Percentiles rank a stretch among this genome's conserved stretches.
phyloP scores from a whole-genome alignment of 2,888 invertebrate species.

The Xestia sexstrigata region DNA sequence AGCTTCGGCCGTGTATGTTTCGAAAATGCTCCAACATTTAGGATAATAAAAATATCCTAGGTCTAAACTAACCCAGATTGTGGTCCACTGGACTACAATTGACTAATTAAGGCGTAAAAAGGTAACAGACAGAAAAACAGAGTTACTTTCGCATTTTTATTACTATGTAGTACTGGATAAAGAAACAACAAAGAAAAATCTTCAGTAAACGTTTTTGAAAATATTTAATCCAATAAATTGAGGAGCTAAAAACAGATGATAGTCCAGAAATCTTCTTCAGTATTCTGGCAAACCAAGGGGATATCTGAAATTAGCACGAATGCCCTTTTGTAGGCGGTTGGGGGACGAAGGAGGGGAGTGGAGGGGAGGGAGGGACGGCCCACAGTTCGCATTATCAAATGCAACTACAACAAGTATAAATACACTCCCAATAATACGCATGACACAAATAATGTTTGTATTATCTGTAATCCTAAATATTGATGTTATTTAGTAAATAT shows the following conservation, averaged over 20 bases:
- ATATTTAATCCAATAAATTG: not conserved
- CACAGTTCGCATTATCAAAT: slow-evolving; percentile 54
- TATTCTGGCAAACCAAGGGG: slow-evolving; percentile 12
- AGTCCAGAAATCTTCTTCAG: slow-evolving; percentile 45
- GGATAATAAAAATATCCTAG: not conserved
- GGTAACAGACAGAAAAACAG: not conserved
- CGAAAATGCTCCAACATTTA: not conserved
- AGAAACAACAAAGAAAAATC: not conserved
- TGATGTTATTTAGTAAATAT: slow-evolving; percentile 57
- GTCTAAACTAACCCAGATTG: not conserved
- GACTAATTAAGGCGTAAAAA: not conserved
- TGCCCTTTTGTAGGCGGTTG: slow-evolving; percentile 53
- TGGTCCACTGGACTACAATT: not conserved
- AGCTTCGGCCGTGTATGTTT: not conserved
- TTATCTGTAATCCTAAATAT: slow-evolving; percentile 51
- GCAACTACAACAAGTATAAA: slow-evolving; percentile 51
- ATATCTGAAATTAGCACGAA: slow-evolving; percentile 60
- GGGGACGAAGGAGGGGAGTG: too few relatives aligned
- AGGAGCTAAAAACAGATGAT: not conserved
- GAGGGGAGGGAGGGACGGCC: slow-evolving; percentile 17
- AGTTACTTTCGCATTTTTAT: too few relatives aligned
- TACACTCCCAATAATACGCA: slow-evolving; percentile 32
- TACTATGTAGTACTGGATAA: not conserved
- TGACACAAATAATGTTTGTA: slow-evolving; percentile 62
- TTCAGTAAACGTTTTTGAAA: too few relatives aligned